Conservation (phyloP, 1,140 invertebrate genomes). For the Patella vulgata region DNA sequence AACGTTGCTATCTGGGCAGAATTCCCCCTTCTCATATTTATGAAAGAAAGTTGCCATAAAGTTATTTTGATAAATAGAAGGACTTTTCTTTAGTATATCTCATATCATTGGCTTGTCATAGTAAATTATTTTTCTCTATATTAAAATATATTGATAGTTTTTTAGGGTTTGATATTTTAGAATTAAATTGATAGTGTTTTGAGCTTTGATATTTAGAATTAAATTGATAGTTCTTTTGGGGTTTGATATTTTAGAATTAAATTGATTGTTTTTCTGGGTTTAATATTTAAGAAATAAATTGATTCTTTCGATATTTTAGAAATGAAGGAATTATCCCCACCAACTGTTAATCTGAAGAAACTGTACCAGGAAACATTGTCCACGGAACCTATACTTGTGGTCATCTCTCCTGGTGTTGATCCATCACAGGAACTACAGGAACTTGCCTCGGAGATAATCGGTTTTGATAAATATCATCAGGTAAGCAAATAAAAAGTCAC, state of each 20-base stretch:
- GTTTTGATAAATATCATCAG: conserved; percentile 73
- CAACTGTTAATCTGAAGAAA: conserved; percentile 72
- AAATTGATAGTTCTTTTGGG: no score
- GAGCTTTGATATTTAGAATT: background rate
- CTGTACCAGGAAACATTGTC: conserved; percentile 72
- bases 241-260: background rate
- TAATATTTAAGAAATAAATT: background rate
- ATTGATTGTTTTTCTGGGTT: background rate
- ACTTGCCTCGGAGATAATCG: conserved; percentile 71
- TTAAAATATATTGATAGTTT: conserved; percentile 3
- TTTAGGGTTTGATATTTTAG: background rate
- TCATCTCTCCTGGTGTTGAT: conserved; percentile 80
- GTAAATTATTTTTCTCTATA: background rate
- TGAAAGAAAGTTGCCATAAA: no score
- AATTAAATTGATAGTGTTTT: background rate
- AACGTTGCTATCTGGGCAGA: no score
- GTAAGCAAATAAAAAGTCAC: conserved; percentile 65
- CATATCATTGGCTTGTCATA: no score
- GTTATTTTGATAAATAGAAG: no score
- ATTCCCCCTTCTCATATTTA: no score
- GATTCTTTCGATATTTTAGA: conserved; percentile 67
- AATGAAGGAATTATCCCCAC: conserved; percentile 73
- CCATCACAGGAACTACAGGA: conserved; percentile 82
- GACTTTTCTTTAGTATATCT: no score
- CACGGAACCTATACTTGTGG: conserved; percentile 79